Conservation (phyloP, 1,140 invertebrate species). For the Cotesia chilonis region DNA sequence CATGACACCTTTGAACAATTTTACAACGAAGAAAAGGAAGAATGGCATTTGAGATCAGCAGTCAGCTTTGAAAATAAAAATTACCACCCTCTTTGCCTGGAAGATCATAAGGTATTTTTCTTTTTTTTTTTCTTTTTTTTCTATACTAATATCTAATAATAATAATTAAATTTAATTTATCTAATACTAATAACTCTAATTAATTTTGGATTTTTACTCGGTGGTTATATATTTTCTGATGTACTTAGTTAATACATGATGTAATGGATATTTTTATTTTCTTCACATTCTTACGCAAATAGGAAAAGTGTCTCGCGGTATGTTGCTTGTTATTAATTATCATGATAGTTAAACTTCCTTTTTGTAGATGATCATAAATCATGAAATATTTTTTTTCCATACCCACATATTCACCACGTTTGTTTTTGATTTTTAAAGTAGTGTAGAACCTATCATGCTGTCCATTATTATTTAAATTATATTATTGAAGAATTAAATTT, state of each 20-base stretch:
- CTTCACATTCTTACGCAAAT: conserved; percentile 38
- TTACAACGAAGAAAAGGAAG: conserved; percentile 94
- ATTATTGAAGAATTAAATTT: conserved; percentile 8
- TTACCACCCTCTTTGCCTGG: conserved; percentile 91
- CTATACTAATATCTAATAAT: too few relatives aligned
- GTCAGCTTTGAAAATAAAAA: conserved; percentile 79
- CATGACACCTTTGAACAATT: conserved; percentile 91
- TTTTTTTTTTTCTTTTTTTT: conserved; percentile 24
- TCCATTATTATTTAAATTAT: background rate
- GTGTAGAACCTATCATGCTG: conserved; percentile 13
- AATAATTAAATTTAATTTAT: too few relatives aligned
- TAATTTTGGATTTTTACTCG: conserved; percentile 1
- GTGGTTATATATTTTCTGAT: conserved; percentile 7
- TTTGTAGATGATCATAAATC: background rate
- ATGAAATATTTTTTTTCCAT: conserved; percentile 18
- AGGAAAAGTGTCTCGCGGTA: conserved; percentile 63
- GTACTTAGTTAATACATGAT: background rate
- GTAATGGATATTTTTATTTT: conserved; percentile 11
- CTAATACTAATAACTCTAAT: background rate
- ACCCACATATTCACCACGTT: conserved; percentile 18
- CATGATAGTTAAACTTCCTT: conserved; percentile 24
- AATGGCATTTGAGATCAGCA: conserved; percentile 92
- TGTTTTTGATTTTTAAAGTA: conserved; percentile 9
- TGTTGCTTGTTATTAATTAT: conserved; percentile 48
- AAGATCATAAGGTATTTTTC: conserved; percentile 81